Base-by-base conservation (phyloP, 1,140 invertebrate genomes). In the Drusus annulatus region DNA sequence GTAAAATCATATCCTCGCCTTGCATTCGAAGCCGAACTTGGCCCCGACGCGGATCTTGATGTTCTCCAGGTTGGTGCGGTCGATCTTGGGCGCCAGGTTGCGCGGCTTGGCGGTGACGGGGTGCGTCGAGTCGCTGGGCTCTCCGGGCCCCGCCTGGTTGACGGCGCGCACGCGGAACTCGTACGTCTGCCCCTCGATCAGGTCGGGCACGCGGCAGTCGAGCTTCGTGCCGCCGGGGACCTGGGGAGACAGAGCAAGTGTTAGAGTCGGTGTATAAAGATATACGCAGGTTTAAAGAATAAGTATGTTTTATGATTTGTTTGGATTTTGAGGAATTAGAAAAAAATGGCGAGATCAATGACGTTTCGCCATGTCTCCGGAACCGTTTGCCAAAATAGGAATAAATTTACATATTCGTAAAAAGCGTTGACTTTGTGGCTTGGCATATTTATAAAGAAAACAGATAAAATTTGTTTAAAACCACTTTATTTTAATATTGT, bases 91-190 rank as follows among this genome's bases (percentile, higher is more conserved):
- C 81, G 95, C 94, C 84, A 94, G 88, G 85, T 96, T 96, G 73
- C 95, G 92, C 58, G 98, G 95, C 88, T 98, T 98, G 50, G 97
- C 96, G 83, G 95, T 94, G 28, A 98, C 96, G 0, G 95, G 94
- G 79, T 95, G 95, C 21, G 96, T 97, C 80, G 95, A 92, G 84
- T 97, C 93, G 63, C 96, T 97, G 1, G 97, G 95, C 83, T 97
- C 96, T 73, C 98, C 96, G 0, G 94, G 95, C n/a, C 98, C 98
- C 15, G 96, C 97, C 81, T 95, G 94, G 88, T 98, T 99, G 0
- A 98, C 93, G 3, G 97, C 97, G 65, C 93, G 91, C 0, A 99
- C 97, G 31, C 98, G 92, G 92, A 96, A 98, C 86, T 97, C 95
- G 85, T 98, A 98, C 0, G 94, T 91, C 86, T 98, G 95, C 25